These are phyloP conservation scores for Phocides pigmalion DNA, from an alignment of 1,140 invertebrate species.

Conservation along the genomic window DNA sequence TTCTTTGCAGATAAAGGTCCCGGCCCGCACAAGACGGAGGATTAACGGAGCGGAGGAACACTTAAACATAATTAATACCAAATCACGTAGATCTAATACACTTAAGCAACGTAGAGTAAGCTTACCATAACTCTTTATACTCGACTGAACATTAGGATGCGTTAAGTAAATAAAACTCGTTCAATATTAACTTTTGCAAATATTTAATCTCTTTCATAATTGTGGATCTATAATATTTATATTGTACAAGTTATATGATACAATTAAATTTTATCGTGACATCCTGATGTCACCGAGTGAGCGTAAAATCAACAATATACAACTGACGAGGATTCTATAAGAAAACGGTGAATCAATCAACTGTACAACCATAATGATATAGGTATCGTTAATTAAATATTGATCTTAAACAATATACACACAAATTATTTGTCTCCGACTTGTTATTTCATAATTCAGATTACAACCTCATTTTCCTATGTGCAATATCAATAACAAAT, in stretches of 20 bases:
- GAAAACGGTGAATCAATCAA: slow-evolving; percentile 57
- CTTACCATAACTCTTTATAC: slow-evolving; percentile 34
- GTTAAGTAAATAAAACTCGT: slow-evolving; percentile 61
- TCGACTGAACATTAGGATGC: slow-evolving; percentile 5
- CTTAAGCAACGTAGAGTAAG: slow-evolving; percentile 35
- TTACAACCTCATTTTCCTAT: slow-evolving; percentile 81
- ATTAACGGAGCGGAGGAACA: slow-evolving; percentile 23
- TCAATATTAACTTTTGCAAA: slow-evolving; percentile 83
- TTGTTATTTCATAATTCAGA: slow-evolving; percentile 65
- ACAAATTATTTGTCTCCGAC: slow-evolving; percentile 78
- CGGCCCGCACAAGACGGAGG: slow-evolving; percentile 59
- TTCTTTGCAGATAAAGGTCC: slow-evolving; percentile 61
- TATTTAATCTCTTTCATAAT: slow-evolving; percentile 85
- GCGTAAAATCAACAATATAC: slow-evolving; percentile 59
- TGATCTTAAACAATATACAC: slow-evolving; percentile 80
- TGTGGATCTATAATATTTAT: slow-evolving; percentile 85
- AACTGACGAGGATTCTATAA: slow-evolving; percentile 56
- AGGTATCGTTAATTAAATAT: slow-evolving; percentile 45
- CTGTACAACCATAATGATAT: slow-evolving; percentile 73
- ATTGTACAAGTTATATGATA: slow-evolving; percentile 85
- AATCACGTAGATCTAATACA: slow-evolving; percentile 51
- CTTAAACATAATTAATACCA: slow-evolving; percentile 46
- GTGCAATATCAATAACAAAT: slow-evolving; percentile 58
- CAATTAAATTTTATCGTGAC: slow-evolving; percentile 77
- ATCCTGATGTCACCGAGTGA: slow-evolving; percentile 54